A percentile compares a stretch with the other conserved stretches of the same genome.
These are phyloP conservation scores for Cardinalis cardinalis DNA, from an alignment of 2,113 vertebrate genomes.

Conservation along the genomic window DNA sequence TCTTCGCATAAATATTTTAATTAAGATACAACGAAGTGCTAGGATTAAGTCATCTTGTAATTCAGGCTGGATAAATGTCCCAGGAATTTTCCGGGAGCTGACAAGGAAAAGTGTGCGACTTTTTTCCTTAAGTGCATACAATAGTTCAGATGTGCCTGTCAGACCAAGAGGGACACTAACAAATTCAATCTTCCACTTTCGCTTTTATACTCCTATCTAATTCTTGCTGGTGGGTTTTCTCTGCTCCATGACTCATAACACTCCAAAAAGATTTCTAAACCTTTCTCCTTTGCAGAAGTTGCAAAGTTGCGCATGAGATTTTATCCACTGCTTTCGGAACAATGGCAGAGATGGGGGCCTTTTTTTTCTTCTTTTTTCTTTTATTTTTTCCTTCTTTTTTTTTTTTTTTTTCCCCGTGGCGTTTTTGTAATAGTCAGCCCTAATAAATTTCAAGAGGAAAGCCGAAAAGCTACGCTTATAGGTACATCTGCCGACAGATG, in stretches of 20 bases:
- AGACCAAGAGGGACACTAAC: neutral
- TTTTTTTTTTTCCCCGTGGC: fast-evolving
- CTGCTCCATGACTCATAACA: fast-evolving
- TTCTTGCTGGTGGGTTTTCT: neutral
- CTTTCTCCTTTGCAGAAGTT: neutral
- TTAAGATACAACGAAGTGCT: neutral
- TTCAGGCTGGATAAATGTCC: neutral
- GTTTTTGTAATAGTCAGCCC: neutral
- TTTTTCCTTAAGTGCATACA: neutral
- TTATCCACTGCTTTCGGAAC: neutral
- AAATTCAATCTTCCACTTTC: neutral
- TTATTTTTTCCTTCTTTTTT: fast-evolving
- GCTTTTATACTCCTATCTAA: neutral
- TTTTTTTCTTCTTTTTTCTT: fast-evolving
- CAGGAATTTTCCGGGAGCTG: neutral
- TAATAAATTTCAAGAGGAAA: neutral
- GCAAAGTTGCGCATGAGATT: neutral
- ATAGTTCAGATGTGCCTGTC: neutral
- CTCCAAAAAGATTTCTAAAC: neutral
- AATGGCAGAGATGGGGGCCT: neutral
- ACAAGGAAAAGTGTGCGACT: neutral
- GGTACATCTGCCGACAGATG: neutral
- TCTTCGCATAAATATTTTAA: neutral
- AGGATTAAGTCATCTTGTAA: neutral
- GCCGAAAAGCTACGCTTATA: neutral